Evolutionary conservation across 2,797 vertebrate genomes (phyloP).

Genomic region (Pterois miles): DNA sequence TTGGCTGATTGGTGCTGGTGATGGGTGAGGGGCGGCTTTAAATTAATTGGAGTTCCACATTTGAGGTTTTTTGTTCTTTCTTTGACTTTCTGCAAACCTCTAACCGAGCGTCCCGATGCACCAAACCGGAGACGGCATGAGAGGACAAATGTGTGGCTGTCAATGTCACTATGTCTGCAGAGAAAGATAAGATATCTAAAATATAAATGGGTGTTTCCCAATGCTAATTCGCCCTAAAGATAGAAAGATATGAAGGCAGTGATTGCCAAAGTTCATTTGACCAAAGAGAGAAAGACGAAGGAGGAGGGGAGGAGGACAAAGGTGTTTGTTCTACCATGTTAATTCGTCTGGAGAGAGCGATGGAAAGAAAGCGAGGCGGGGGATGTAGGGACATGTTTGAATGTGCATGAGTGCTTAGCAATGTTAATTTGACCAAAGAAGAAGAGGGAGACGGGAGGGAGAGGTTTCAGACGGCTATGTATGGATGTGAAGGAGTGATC

Average conservation of each 20-base stretch:
- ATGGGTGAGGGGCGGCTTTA: constrained; percentile 83
- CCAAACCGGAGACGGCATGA: neutral
- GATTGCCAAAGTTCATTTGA: constrained; percentile 50
- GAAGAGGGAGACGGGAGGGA: neutral
- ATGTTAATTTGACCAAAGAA: constrained; percentile 87
- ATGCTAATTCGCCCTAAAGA: constrained; percentile 19
- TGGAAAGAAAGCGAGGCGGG: constrained; percentile 61
- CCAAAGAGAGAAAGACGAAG: constrained; percentile 3
- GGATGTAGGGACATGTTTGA: constrained; percentile 81
- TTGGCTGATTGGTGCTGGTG: constrained; percentile 91
- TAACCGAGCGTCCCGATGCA: constrained; percentile 58
- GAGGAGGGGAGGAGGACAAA: constrained; percentile 79
- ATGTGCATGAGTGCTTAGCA: constrained; percentile 85
- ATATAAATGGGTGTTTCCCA: neutral
- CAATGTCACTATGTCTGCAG: constrained; percentile 45
- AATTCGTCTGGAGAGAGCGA: constrained; percentile 35
- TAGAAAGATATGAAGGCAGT: neutral
- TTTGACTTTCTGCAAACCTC: constrained; percentile 65
- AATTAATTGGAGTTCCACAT: constrained; percentile 99
- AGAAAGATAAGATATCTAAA: constrained; percentile 6
- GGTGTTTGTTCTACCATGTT: constrained; percentile 58
- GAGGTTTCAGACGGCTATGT: constrained; percentile 33
- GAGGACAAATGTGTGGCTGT: constrained; percentile 26
- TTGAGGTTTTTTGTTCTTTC: constrained; percentile 89
- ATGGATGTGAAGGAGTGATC: constrained; percentile 45